Evolutionary conservation across 1,140 invertebrate species (phyloP).

Genomic region (Panagrolaimus sp.): DNA sequence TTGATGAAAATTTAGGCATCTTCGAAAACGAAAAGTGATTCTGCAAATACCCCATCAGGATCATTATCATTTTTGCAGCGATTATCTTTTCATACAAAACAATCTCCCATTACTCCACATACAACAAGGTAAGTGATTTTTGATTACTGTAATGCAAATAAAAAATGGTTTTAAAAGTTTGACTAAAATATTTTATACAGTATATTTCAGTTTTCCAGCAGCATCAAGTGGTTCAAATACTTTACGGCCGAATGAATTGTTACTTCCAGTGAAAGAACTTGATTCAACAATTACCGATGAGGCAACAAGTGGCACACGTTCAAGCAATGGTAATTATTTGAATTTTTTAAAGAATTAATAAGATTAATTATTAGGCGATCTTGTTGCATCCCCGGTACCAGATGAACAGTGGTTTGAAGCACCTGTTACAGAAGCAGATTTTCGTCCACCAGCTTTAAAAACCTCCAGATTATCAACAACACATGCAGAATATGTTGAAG

Average conservation of each 20-base stretch:
- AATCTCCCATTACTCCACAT: no score
- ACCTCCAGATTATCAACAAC: background rate
- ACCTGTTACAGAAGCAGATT: background rate
- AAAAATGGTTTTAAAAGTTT: background rate
- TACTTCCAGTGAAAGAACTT: background rate
- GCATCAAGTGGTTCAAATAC: no score
- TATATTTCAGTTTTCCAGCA: no score
- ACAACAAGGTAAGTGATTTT: no score
- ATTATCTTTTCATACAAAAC: no score
- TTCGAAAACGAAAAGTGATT: no score
- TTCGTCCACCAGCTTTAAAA: background rate
- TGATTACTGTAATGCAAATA: no score
- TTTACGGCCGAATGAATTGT: background rate
- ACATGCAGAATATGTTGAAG: background rate
- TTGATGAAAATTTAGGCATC: background rate
- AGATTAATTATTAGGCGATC: background rate
- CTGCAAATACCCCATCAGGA: no score
- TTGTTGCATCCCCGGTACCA: background rate
- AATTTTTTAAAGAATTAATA: no score
- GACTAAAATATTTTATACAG: background rate
- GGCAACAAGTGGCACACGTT: background rate
- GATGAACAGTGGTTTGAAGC: slow-evolving; percentile 12
- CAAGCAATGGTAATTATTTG: no score
- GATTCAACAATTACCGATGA: background rate
- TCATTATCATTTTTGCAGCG: no score